phyloP scores from a whole-genome alignment of 1,140 invertebrate genomes.

The Drosophila oshimai region DNA sequence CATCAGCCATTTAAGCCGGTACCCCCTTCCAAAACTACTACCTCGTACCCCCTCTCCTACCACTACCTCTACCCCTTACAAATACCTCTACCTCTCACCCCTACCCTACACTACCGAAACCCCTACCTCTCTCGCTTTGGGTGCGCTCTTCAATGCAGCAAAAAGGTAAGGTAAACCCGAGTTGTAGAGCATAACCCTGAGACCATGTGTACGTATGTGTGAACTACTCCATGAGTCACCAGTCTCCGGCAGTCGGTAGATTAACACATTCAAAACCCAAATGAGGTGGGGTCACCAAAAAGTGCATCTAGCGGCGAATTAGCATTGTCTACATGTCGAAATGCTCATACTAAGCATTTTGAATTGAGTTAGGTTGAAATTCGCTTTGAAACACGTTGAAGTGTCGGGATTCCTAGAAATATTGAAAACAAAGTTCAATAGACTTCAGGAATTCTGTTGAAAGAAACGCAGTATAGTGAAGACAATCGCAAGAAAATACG shows the following conservation, averaged over 20 bases:
- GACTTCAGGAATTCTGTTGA: too few relatives aligned
- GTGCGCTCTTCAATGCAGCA: slow-evolving; percentile 35
- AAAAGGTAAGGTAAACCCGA: slow-evolving; percentile 33
- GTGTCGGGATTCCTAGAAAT: too few relatives aligned
- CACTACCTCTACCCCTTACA: not conserved
- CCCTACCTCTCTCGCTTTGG: not conserved
- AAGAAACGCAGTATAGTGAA: too few relatives aligned
- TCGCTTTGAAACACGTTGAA: too few relatives aligned
- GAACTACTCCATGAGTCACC: slow-evolving; percentile 14
- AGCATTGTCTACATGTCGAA: not conserved
- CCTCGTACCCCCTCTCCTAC: not conserved
- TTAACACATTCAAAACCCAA: slow-evolving; percentile 8
- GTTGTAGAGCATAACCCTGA: slow-evolving; percentile 47
- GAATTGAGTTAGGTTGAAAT: too few relatives aligned
- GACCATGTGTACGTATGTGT: slow-evolving; percentile 5
- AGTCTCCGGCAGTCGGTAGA: slow-evolving; percentile 4
- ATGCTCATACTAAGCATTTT: too few relatives aligned
- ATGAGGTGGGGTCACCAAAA: not conserved
- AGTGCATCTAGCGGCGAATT: not conserved
- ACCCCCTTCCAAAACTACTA: too few relatives aligned
- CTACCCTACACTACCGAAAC: not conserved
- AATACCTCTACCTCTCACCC: not conserved
- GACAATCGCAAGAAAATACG: too few relatives aligned
- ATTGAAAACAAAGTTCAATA: too few relatives aligned
- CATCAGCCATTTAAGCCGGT: slow-evolving; percentile 65